These are phyloP conservation scores for Sminthopsis crassicaudata DNA, from an alignment of 2,113 vertebrate genomes.

Conservation along the genomic window DNA sequence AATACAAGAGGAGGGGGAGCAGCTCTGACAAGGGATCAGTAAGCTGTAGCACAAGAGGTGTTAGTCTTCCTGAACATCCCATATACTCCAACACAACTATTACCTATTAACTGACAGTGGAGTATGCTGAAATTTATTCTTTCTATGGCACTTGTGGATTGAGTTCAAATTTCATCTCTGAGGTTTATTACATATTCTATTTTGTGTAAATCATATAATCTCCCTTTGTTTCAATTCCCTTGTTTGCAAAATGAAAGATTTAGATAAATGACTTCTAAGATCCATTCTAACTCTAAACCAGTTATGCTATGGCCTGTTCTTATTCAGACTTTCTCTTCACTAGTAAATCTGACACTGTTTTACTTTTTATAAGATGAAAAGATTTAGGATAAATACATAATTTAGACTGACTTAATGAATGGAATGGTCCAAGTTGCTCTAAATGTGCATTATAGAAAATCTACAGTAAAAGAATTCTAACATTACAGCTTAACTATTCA, in stretches of 20 bases:
- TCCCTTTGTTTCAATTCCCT: not conserved
- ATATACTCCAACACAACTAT: not conserved
- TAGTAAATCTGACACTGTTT: not conserved
- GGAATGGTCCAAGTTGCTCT: not conserved
- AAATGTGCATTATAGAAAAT: constrained; percentile 4
- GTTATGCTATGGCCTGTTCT: not conserved
- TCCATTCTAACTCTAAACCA: not conserved
- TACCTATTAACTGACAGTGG: not conserved
- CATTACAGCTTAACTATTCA: not conserved
- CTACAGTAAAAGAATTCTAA: not conserved
- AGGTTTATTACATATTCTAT: not conserved
- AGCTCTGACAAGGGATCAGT: too few species aligned
- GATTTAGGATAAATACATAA: not conserved
- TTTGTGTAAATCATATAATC: not conserved
- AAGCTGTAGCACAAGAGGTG: not conserved
- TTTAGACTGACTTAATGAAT: not conserved
- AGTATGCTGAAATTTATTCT: not conserved
- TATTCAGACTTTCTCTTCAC: not conserved
- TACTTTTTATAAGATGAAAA: not conserved
- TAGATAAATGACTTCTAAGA: not conserved
- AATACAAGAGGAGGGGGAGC: not conserved
- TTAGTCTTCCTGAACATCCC: not conserved
- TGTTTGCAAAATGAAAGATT: not conserved
- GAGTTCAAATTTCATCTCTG: not conserved
- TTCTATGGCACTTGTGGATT: not conserved